Conservation (phyloP, 2,113 vertebrate genomes). For the Alosa alosa region DNA sequence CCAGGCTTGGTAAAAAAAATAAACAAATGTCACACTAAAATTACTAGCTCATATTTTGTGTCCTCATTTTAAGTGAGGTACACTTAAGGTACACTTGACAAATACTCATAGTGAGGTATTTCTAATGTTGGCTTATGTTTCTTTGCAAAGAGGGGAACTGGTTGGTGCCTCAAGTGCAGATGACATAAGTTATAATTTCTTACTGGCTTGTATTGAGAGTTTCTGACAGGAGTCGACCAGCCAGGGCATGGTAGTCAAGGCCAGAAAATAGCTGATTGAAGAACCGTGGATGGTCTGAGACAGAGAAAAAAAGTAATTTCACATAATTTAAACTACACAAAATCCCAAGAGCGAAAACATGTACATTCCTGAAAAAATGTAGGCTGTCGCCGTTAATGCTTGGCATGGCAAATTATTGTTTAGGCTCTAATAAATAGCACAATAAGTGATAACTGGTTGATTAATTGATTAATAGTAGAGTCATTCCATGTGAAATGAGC, state of each 20-base stretch:
- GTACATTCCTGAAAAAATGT: too few species aligned
- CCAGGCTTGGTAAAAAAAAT: not conserved
- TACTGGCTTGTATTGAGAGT: conserved; percentile 84
- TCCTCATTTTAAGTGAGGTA: too few species aligned
- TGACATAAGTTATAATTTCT: conserved; percentile 33
- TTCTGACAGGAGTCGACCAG: conserved; percentile 76
- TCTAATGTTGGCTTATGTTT: not conserved
- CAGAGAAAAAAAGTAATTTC: not conserved
- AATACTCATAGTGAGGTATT: too few species aligned
- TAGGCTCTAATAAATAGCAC: not conserved
- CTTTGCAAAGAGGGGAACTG: not conserved
- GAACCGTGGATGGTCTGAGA: conserved; percentile 78
- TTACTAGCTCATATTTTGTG: not conserved
- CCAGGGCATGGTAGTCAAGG: conserved; percentile 75
- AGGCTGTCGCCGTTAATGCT: not conserved
- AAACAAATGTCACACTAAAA: not conserved
- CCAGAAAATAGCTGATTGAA: conserved; percentile 85
- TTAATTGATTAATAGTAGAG: too few species aligned
- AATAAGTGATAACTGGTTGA: not conserved
- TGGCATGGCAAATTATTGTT: not conserved
- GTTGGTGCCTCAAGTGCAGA: not conserved
- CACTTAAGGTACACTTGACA: too few species aligned
- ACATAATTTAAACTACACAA: not conserved
- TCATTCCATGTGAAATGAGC: too few species aligned
- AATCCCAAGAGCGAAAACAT: too few species aligned